Evolutionary conservation across 2,113 vertebrate genomes (phyloP).

Genomic region (Clarias gariepinus): DNA sequence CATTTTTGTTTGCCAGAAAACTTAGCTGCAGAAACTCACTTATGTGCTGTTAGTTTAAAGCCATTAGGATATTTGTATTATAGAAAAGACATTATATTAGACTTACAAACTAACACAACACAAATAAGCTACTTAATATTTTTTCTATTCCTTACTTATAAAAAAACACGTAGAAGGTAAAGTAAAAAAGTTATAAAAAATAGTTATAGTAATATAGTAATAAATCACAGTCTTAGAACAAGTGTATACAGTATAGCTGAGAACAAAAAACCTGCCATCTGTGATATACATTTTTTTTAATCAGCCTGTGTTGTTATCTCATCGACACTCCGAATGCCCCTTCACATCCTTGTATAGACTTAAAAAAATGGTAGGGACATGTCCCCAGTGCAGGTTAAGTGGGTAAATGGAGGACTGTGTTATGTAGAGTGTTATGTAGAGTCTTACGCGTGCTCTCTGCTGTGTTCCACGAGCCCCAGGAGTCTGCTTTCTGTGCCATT

Average conservation of each 20-base stretch:
- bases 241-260: not conserved
- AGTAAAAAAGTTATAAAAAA: not conserved
- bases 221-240: not conserved
- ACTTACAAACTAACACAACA: not conserved
- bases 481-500: constrained; percentile 79
- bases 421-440: not conserved
- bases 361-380: not conserved
- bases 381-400: not conserved
- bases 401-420: not conserved
- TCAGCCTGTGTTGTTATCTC: not conserved
- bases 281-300: not conserved
- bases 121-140: not conserved
- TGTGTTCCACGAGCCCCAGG: constrained; percentile 81
- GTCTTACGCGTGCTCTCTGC: constrained; percentile 77
- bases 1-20: not conserved
- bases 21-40: not conserved
- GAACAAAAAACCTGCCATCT: not conserved
- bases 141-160: not conserved
- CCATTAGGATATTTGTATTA: not conserved
- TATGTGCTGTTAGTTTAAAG: not conserved
- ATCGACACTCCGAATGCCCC: not conserved
- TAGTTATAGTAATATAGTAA: no score
- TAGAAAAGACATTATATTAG: not conserved
- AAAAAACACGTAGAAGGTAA: not conserved
- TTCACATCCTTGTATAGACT: not conserved